Conservation (phyloP, 37 sponge, comb jelly and placozoan genomes). For the Mnemiopsis leidyi region DNA sequence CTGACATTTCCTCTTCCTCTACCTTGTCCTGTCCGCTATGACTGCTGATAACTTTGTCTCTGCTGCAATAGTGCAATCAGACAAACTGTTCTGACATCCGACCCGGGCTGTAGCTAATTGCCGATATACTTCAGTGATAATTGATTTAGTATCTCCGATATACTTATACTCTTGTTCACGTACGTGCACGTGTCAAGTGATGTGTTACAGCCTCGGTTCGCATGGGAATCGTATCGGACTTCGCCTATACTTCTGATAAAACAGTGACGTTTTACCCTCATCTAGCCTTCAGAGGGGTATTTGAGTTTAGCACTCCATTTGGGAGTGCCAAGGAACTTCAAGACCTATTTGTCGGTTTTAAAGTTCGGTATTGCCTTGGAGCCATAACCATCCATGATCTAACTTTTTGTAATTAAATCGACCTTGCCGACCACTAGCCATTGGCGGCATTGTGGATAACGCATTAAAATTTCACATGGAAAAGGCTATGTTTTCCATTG, state of each 20-base stretch:
- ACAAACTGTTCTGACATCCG: not conserved
- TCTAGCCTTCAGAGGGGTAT: too few species aligned
- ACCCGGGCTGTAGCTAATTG: not conserved
- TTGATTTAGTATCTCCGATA: not conserved
- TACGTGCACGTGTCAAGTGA: not conserved
- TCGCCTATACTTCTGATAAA: not conserved
- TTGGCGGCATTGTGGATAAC: not conserved
- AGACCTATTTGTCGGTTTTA: not conserved
- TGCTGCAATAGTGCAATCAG: too few species aligned
- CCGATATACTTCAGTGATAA: not conserved
- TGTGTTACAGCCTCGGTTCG: not conserved
- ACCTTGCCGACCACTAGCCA: not conserved
- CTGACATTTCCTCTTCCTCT: too few species aligned
- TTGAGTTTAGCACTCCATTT: too few species aligned
- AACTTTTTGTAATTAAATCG: not conserved
- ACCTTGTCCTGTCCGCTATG: too few species aligned
- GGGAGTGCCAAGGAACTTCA: not conserved
- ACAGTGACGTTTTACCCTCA: not conserved
- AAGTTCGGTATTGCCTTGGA: not conserved
- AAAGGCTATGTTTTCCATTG: not conserved
- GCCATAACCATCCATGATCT: not conserved
- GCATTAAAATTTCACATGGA: not conserved
- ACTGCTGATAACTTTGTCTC: too few species aligned
- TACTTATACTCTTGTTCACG: too few species aligned
- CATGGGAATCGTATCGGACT: not conserved